Evolutionary conservation across 2,888 invertebrate species (phyloP).

Genomic region (Plagodis pulveraria): DNA sequence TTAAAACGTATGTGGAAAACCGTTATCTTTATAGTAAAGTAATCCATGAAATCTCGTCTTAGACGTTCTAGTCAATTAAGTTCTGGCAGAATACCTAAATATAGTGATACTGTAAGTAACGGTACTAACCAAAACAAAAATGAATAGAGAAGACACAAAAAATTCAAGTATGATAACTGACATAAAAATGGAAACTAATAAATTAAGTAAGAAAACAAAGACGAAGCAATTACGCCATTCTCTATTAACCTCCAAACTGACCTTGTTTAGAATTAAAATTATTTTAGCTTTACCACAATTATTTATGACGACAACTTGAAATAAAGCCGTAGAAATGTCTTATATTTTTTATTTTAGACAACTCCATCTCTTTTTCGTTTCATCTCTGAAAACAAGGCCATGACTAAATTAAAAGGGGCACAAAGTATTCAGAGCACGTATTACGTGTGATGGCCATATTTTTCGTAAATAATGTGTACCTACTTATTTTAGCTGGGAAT

Average conservation of each 20-base stretch:
- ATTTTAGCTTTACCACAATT: slow-evolving; percentile 6
- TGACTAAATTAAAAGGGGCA: slow-evolving; percentile 42
- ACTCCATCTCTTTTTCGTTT: slow-evolving; percentile 23
- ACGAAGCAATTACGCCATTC: slow-evolving; percentile 6
- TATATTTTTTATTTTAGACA: slow-evolving; percentile 25
- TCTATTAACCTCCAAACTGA: slow-evolving; percentile 5
- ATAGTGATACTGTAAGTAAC: too few relatives aligned
- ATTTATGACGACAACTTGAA: slow-evolving; percentile 11
- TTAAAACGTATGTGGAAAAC: too few relatives aligned
- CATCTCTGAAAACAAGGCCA: slow-evolving; percentile 32
- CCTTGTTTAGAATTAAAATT: slow-evolving; percentile 2
- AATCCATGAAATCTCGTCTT: too few relatives aligned
- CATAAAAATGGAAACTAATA: too few relatives aligned
- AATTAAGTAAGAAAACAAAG: not conserved
- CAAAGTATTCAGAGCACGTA: slow-evolving; percentile 17
- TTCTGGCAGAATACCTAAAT: too few relatives aligned
- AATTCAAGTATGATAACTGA: too few relatives aligned
- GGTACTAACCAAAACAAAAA: too few relatives aligned
- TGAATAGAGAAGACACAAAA: too few relatives aligned
- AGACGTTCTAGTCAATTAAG: too few relatives aligned
- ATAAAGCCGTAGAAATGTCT: slow-evolving; percentile 13
- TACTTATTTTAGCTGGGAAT: not conserved
- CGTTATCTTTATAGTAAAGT: too few relatives aligned
- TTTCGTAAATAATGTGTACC: not conserved
- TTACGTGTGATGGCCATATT: slow-evolving; percentile 26